phyloP scores from a whole-genome alignment of 2,888 invertebrate species.

The Epirrita christyi region DNA sequence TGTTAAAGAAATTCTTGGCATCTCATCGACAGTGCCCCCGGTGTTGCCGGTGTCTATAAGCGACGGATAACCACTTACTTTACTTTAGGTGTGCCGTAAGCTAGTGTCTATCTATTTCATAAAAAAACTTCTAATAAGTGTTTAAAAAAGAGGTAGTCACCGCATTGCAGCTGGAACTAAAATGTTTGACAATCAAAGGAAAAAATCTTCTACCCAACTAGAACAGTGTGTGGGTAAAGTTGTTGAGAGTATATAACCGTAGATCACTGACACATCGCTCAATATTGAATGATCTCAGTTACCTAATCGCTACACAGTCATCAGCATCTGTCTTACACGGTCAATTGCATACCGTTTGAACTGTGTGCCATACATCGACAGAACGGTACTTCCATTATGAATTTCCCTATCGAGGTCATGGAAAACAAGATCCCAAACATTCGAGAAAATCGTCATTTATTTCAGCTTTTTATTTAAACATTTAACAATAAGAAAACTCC shows the following conservation, averaged over 20 bases:
- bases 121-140: too few relatives aligned
- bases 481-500: not conserved
- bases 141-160: too few relatives aligned
- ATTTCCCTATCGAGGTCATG: constrained; percentile 8
- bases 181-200: too few relatives aligned
- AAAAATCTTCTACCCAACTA: too few relatives aligned
- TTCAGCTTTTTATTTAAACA: not conserved
- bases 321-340: constrained; percentile 24
- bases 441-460: not conserved
- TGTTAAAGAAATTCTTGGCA: too few relatives aligned
- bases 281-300: constrained; percentile 15
- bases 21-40: too few relatives aligned
- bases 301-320: constrained; percentile 12
- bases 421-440: not conserved
- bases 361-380: constrained; percentile 6
- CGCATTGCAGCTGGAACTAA: too few relatives aligned
- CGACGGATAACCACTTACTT: too few relatives aligned
- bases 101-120: too few relatives aligned
- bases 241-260: constrained; percentile 1
- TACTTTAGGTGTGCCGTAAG: too few relatives aligned
- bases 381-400: not conserved
- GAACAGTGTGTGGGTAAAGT: too few relatives aligned
- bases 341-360: constrained; percentile 20
- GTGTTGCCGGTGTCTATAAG: too few relatives aligned
- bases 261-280: constrained; percentile 9